These are phyloP conservation scores for Parazoanthus swiftii DNA, from an alignment of 92 coral and sea anemone genomes.

Conservation along the genomic window DNA sequence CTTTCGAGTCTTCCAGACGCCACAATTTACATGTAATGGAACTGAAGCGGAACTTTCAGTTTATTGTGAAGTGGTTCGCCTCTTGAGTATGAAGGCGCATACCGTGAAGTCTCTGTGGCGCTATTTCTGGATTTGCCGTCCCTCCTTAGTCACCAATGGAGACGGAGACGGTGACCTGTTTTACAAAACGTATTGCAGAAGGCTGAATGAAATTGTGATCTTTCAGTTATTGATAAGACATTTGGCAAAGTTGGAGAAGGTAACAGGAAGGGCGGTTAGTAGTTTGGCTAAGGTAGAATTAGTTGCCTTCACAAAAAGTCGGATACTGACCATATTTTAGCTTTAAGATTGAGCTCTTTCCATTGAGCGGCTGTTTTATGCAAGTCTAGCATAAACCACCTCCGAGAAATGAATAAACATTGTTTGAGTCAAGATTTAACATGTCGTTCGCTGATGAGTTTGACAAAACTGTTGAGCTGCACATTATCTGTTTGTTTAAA, in stretches of 20 bases:
- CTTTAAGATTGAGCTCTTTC: no score
- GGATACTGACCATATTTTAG: no score
- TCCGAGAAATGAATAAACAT: no score
- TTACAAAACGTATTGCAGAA: background rate
- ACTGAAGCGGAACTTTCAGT: background rate
- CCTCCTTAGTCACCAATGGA: background rate
- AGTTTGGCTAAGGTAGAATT: background rate
- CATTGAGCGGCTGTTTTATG: no score
- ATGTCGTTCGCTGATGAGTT: background rate
- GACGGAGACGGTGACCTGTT: background rate
- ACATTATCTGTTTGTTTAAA: constrained; percentile 14
- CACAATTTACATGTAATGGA: background rate
- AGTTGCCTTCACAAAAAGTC: no score
- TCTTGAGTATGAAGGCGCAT: background rate
- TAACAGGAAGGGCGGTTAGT: background rate
- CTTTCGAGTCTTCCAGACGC: background rate
- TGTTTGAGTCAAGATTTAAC: no score
- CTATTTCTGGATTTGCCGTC: background rate
- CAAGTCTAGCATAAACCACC: no score
- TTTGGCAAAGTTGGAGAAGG: background rate
- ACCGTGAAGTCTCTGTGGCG: background rate
- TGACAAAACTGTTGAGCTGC: background rate
- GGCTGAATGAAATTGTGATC: background rate
- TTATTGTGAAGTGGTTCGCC: background rate
- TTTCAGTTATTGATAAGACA: background rate